Percentiles rank a stretch among this genome's conserved stretches.
These are phyloP conservation scores for Platycheirus rosarum DNA, from an alignment of 2,888 invertebrate genomes.

Conservation along the genomic window DNA sequence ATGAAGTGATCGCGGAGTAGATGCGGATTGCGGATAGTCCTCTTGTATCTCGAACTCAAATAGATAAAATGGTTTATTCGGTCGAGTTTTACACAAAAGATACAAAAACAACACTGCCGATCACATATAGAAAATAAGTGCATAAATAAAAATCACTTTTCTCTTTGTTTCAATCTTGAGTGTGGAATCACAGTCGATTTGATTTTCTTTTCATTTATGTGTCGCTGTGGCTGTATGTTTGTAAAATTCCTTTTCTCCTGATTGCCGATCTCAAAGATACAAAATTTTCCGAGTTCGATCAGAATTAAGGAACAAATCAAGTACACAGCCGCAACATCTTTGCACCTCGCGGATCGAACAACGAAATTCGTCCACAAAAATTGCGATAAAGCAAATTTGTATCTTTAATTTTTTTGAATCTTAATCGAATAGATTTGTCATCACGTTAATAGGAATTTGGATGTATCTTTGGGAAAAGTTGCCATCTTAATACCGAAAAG, in stretches of 20 bases:
- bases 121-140: slow-evolving; percentile 29
- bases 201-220: slow-evolving; percentile 31
- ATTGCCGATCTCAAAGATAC: not conserved
- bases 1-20: slow-evolving; percentile 55
- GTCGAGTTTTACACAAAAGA: slow-evolving; percentile 13
- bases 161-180: slow-evolving; percentile 51
- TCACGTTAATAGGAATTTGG: slow-evolving; percentile 47
- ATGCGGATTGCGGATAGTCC: slow-evolving; percentile 24
- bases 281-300: slow-evolving; percentile 31
- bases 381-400: not conserved
- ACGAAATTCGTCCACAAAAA: not conserved
- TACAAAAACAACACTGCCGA: slow-evolving; percentile 21
- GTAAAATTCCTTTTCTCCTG: not conserved
- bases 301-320: slow-evolving; percentile 3
- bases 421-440: slow-evolving; percentile 59
- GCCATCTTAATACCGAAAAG: slow-evolving; percentile 15
- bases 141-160: slow-evolving; percentile 37
- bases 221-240: slow-evolving; percentile 35
- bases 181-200: slow-evolving; percentile 51
- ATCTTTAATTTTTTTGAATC: slow-evolving; percentile 13
- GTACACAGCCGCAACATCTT: not conserved
- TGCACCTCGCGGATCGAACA: not conserved
- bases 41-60: slow-evolving; percentile 47
- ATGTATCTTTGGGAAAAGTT: slow-evolving; percentile 27
- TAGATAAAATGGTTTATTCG: slow-evolving; percentile 19